A percentile compares a stretch with the other conserved stretches of the same genome.
phyloP scores from a whole-genome alignment of 64 coral and sea anemone species.

The Montipora capricornis region DNA sequence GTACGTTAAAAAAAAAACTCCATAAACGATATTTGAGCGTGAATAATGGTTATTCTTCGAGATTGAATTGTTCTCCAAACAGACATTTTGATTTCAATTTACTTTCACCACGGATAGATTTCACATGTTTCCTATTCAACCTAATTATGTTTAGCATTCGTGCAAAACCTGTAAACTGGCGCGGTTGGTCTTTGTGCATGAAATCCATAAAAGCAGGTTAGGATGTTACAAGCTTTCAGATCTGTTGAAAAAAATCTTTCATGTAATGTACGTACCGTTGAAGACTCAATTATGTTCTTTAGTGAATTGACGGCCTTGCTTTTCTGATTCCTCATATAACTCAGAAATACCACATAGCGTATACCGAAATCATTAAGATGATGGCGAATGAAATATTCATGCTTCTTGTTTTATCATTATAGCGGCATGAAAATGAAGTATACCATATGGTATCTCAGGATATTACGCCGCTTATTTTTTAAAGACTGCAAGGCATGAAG shows the following conservation, averaged over 20 bases:
- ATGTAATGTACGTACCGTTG: too few species aligned
- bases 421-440: not conserved
- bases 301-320: too few species aligned
- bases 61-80: too few species aligned
- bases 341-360: too few species aligned
- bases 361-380: too few species aligned
- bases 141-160: not conserved
- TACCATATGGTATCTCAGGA: too few species aligned
- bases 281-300: not conserved
- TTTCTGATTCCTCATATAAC: too few species aligned
- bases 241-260: constrained; percentile 17
- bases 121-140: not conserved
- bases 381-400: not conserved
- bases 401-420: not conserved
- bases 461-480: too few species aligned
- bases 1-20: too few species aligned
- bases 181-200: not conserved
- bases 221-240: constrained; percentile 27
- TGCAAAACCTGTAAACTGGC: not conserved
- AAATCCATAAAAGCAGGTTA: not conserved
- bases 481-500: too few species aligned
- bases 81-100: too few species aligned
- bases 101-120: not conserved
- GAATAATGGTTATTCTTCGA: too few species aligned
- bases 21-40: not conserved